These are phyloP conservation scores for Philereme vetulata DNA, from an alignment of 2,888 invertebrate species.

Conservation along the genomic window DNA sequence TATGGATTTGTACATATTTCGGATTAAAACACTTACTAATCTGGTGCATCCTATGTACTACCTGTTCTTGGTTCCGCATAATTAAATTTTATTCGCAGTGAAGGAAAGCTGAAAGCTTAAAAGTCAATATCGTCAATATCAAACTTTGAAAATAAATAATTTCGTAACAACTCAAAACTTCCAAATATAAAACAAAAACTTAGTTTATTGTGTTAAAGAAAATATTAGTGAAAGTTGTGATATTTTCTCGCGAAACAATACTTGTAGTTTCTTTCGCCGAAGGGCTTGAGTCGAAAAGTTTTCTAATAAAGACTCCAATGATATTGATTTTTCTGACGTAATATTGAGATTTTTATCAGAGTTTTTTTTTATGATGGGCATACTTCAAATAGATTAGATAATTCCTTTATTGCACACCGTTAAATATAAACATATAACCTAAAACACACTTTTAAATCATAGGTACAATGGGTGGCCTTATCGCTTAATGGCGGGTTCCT, in stretches of 20 bases:
- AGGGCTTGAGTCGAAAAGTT: conserved; percentile 43
- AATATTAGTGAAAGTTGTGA: conserved; percentile 33
- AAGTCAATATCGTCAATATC: conserved; percentile 8
- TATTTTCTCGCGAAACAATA: conserved; percentile 33
- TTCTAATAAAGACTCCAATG: conserved; percentile 46
- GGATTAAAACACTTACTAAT: too few species aligned
- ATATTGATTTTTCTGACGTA: conserved; percentile 46
- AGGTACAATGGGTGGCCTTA: too few species aligned
- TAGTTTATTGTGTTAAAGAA: conserved; percentile 25
- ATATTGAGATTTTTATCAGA: conserved; percentile 32
- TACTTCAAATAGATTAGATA: too few species aligned
- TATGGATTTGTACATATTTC: too few species aligned
- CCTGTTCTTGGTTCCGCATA: too few species aligned
- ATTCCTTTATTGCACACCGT: too few species aligned
- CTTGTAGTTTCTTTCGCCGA: conserved; percentile 26
- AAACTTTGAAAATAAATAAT: conserved; percentile 9
- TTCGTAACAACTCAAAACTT: conserved; percentile 8
- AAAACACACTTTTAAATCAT: too few species aligned
- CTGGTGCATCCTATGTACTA: too few species aligned
- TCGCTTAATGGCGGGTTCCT: too few species aligned
- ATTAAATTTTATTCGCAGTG: neutral
- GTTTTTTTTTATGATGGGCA: conserved; percentile 3
- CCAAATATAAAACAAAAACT: conserved; percentile 13
- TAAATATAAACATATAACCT: too few species aligned
- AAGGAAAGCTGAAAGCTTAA: neutral